These are phyloP conservation scores for Melanotaenia maccullochi DNA, from an alignment of 2,797 vertebrate genomes.

Conservation along the genomic window DNA sequence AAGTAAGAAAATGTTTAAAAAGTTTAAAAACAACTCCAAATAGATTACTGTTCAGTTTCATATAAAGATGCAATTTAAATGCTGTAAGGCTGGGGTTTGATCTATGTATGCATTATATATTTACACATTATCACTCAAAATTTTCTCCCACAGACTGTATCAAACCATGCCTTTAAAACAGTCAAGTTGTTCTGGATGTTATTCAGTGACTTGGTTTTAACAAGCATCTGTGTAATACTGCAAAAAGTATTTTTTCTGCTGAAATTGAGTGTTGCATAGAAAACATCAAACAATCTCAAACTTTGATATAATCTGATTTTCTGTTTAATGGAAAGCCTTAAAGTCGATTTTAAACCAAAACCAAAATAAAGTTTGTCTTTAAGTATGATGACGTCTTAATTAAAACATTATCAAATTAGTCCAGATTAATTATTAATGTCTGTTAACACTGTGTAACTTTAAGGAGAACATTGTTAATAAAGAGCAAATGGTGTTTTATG, in stretches of 20 bases:
- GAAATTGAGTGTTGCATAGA: no score
- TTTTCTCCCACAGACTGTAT: no score
- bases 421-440: not conserved
- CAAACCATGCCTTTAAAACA: not conserved
- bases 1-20: not conserved
- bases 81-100: not conserved
- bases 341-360: no score
- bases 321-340: no score
- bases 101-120: not conserved
- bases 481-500: conserved; percentile 4
- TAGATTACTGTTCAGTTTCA: not conserved
- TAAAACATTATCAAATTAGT: not conserved
- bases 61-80: not conserved
- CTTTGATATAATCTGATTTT: no score
- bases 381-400: not conserved
- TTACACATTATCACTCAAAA: not conserved
- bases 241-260: no score
- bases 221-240: no score
- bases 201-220: no score
- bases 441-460: conserved; percentile 8
- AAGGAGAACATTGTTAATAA: conserved; percentile 5
- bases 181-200: not conserved
- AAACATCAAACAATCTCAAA: no score
- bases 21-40: not conserved
- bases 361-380: no score